phyloP scores from a whole-genome alignment of 1,140 invertebrate species.

The Leguminivora glycinivorella region DNA sequence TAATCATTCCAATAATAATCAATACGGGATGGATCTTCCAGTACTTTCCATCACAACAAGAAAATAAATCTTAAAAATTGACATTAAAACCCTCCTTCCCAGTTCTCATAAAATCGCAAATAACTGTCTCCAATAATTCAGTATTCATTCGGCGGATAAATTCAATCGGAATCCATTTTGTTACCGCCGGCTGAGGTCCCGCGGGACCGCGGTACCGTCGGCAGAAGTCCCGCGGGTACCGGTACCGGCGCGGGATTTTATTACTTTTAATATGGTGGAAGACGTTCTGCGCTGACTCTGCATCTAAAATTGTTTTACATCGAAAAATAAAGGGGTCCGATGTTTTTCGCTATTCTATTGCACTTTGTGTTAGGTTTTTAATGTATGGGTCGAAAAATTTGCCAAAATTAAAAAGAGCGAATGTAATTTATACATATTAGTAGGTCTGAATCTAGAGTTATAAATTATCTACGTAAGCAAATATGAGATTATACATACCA shows the following conservation, averaged over 20 bases:
- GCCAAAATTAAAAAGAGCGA: too few species aligned
- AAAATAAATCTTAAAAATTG: not conserved
- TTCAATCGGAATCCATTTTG: conserved; percentile 10
- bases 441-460: too few species aligned
- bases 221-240: not conserved
- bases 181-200: not conserved
- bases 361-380: too few species aligned
- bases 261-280: conserved; percentile 6
- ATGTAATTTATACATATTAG: too few species aligned
- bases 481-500: too few species aligned
- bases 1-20: too few species aligned
- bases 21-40: too few species aligned
- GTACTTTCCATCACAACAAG: not conserved
- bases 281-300: not conserved
- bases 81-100: not conserved
- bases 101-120: not conserved
- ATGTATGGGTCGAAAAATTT: too few species aligned
- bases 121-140: conserved; percentile 14
- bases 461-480: too few species aligned
- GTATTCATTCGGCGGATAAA: conserved; percentile 6
- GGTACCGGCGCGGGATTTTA: not conserved
- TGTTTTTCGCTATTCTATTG: too few species aligned
- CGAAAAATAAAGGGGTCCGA: not conserved
- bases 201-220: not conserved
- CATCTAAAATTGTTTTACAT: not conserved